These are phyloP conservation scores for Hipposideros larvatus DNA, from an alignment of 2,797 vertebrate genomes.

Conservation along the genomic window DNA sequence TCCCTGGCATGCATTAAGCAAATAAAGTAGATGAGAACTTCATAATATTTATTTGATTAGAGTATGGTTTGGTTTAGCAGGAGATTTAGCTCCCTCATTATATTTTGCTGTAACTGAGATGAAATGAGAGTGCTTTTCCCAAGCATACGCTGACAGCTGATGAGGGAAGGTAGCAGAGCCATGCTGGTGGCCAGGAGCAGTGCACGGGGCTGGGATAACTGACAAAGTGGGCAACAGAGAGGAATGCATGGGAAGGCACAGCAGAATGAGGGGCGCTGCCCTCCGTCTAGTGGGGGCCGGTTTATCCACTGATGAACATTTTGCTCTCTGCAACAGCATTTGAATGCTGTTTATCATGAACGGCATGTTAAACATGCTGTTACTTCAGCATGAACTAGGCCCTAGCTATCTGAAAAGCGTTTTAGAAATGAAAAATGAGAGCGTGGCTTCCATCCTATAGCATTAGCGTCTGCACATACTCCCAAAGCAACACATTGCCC, in stretches of 20 bases:
- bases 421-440: constrained; percentile 43
- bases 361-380: background rate
- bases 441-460: background rate
- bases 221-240: background rate
- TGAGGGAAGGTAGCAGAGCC: background rate
- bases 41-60: constrained; percentile 17
- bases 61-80: background rate
- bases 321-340: background rate
- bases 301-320: background rate
- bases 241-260: background rate
- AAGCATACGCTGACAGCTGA: background rate
- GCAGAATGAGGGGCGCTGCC: too few species aligned
- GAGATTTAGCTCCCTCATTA: background rate
- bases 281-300: background rate
- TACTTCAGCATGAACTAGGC: background rate
- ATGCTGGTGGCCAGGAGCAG: background rate
- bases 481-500: background rate
- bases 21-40: background rate
- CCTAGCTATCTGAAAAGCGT: constrained; percentile 8
- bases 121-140: background rate
- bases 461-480: background rate
- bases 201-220: background rate
- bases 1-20: background rate
- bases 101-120: background rate
- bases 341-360: background rate